A percentile compares a stretch with the other conserved stretches of the same genome.
Conservation (phyloP, 2,113 vertebrate species). For the Sarotherodon lohbergeri region DNA sequence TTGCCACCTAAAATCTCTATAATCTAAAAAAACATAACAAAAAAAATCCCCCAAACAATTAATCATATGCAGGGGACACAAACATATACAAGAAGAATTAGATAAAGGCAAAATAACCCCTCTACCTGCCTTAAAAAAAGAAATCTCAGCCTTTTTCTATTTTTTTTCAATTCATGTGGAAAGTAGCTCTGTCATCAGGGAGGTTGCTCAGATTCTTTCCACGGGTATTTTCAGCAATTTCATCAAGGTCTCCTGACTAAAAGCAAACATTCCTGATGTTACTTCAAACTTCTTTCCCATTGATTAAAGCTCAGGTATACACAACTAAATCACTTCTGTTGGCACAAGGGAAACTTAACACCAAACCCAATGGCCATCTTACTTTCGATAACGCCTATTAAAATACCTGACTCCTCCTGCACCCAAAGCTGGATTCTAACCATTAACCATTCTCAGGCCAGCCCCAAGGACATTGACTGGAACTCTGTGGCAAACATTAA, state of each 20-base stretch:
- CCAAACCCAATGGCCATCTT: slow-evolving; percentile 35
- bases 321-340: slow-evolving; percentile 65
- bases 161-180: not conserved
- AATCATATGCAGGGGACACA: not conserved
- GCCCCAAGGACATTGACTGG: slow-evolving; percentile 34
- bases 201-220: not conserved
- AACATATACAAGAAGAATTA: not conserved
- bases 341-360: slow-evolving; percentile 61
- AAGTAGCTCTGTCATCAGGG: not conserved
- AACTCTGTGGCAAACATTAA: slow-evolving; percentile 47
- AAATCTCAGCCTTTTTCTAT: not conserved
- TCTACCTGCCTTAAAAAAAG: not conserved
- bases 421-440: slow-evolving; percentile 8
- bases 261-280: slow-evolving; percentile 48
- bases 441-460: slow-evolving; percentile 24
- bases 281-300: slow-evolving; percentile 49
- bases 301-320: slow-evolving; percentile 68
- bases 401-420: slow-evolving; percentile 34
- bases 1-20: not conserved
- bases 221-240: slow-evolving; percentile 40
- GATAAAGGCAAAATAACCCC: not conserved
- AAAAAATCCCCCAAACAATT: not conserved
- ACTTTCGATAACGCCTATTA: slow-evolving; percentile 49
- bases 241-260: slow-evolving; percentile 49
- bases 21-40: not conserved